These are phyloP conservation scores for Chymomyza procnemis DNA, from an alignment of 2,888 invertebrate genomes.

Conservation along the genomic window DNA sequence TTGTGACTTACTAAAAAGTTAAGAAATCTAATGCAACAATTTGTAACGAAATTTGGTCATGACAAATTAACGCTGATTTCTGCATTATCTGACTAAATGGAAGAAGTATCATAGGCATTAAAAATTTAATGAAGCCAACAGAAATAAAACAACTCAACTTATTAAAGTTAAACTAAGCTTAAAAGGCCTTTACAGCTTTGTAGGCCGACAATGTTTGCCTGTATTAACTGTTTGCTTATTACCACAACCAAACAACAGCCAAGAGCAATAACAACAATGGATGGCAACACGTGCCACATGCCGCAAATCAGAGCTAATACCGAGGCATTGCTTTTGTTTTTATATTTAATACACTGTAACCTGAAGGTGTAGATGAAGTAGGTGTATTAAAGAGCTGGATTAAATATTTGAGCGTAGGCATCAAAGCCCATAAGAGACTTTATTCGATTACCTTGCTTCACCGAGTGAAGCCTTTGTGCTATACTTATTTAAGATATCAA, in stretches of 20 bases:
- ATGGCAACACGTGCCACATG: conserved; percentile 48
- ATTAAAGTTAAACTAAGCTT: not conserved
- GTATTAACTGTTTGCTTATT: conserved; percentile 31
- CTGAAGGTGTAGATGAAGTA: no score
- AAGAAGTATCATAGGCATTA: not conserved
- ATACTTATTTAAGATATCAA: no score
- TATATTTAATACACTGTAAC: not conserved
- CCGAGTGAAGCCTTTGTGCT: no score
- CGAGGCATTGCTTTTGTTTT: conserved; percentile 25
- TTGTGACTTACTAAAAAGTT: no score
- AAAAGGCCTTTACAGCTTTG: conserved; percentile 40
- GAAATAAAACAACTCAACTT: not conserved
- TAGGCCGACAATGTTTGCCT: conserved; percentile 33
- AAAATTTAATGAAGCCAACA: not conserved
- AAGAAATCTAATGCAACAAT: no score
- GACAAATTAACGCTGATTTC: no score
- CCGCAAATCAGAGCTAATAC: conserved; percentile 54
- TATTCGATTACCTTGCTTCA: no score
- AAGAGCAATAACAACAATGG: conserved; percentile 2
- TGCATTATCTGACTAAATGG: no score
- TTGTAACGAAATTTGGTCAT: no score
- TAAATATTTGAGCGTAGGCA: no score
- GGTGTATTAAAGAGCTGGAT: no score
- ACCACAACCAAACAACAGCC: not conserved
- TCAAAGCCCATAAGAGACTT: no score